Evolutionary conservation across 2,797 vertebrate species (phyloP), one percentile per base, ranked within the genome.

Genomic region (Cyprinodon diabolis): DNA sequence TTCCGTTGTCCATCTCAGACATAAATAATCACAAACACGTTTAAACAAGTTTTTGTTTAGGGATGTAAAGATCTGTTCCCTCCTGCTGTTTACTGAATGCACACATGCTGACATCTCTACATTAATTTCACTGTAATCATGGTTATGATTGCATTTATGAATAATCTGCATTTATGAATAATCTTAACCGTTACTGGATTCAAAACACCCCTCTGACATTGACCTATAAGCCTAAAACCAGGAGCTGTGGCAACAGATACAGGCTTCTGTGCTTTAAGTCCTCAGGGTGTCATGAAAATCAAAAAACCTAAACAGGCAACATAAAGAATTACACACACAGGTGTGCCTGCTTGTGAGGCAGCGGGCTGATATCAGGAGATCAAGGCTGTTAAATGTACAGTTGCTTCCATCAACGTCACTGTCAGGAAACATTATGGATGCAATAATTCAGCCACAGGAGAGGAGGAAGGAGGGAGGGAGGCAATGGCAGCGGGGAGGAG

Each of bases 391-490:
- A 88, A 91, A 85, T 80, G 87, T 92, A 87, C 84, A 90, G 91
- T 66, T 86, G 82, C 86, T 89, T 87, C 87, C 81, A 92, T 93
- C 93, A 93, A 88, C 77, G 74, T 91, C 84, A 85, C 86, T 92
- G 93, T 92, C 92, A 89, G 87, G 91, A 90, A 63, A 74, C 69
- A 93, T 94, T 90, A 90, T 80, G 0, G 71, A 74, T 57, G 87
- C 89, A 94, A 94, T 93, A 88, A 83, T 84, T 94, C 92, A 93
- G 66, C 66, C 4, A 1, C 51, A 74, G 72, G 73, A 72, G 57
- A 66, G 30, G 21, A 40, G 23, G 10, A 49, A 54, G 23, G 43
- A 11, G n/a, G 4, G 4, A 25, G 9, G 60, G 9, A n/a, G 2
- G 11, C 3, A n/a, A 4, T 1, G 13, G 35, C 47, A 17, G 13